Evolutionary conservation across 1,140 invertebrate genomes (phyloP).

Genomic region (Leptinotarsa texana): DNA sequence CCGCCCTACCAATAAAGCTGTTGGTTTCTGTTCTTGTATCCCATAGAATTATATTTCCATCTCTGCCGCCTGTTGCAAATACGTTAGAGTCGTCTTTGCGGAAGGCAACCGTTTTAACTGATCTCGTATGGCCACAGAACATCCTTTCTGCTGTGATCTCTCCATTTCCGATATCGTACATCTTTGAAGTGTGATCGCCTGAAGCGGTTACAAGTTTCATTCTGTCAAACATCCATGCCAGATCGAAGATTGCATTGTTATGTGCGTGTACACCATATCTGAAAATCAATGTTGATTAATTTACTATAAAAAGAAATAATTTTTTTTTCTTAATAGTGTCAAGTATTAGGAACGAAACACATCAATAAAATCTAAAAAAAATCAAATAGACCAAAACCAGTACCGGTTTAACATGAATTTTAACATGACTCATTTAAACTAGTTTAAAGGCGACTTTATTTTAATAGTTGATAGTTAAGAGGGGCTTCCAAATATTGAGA

Average conservation of each 20-base stretch:
- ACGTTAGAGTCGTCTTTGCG: slow-evolving; percentile 69
- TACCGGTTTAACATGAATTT: no score
- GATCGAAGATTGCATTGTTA: slow-evolving; percentile 85
- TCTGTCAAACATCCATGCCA: slow-evolving; percentile 79
- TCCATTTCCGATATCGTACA: slow-evolving; percentile 71
- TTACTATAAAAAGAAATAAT: background rate
- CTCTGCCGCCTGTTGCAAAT: slow-evolving; percentile 78
- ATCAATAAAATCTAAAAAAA: no score
- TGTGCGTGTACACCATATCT: slow-evolving; percentile 67
- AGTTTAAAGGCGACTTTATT: no score
- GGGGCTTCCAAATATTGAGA: no score
- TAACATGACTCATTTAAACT: no score
- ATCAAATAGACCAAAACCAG: no score
- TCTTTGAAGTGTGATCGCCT: slow-evolving; percentile 77
- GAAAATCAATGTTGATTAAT: slow-evolving; percentile 18
- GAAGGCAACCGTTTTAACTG: slow-evolving; percentile 78
- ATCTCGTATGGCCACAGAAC: slow-evolving; percentile 76
- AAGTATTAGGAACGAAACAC: no score
- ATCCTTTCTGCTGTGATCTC: slow-evolving; percentile 61
- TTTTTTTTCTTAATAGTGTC: background rate
- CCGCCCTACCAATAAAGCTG: slow-evolving; percentile 44
- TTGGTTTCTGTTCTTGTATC: slow-evolving; percentile 66
- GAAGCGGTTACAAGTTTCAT: slow-evolving; percentile 80
- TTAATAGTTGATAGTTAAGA: no score
- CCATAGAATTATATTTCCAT: slow-evolving; percentile 84